Conservation (phyloP, 2,797 vertebrate genomes). For the Acropternis orthonyx region DNA sequence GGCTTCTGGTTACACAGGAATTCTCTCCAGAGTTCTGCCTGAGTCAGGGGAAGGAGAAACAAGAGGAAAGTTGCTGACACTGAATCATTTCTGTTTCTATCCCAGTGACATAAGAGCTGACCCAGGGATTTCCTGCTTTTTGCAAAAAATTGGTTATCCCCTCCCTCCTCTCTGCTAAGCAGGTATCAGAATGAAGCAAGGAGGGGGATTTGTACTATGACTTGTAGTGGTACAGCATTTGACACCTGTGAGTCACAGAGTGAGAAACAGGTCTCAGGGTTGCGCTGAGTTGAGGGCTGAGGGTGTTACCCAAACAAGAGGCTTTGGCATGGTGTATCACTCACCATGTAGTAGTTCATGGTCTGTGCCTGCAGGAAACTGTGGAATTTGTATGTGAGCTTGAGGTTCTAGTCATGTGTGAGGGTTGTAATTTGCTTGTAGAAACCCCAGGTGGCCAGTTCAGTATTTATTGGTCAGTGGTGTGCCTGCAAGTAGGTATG, state of each 20-base stretch:
- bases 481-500: background rate
- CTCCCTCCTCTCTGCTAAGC: background rate
- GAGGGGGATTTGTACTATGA: background rate
- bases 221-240: background rate
- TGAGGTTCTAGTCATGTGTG: background rate
- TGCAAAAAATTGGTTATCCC: background rate
- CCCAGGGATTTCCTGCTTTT: background rate
- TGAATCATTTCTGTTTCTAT: background rate
- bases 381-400: background rate
- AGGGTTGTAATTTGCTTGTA: background rate
- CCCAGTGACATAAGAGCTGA: background rate
- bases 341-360: background rate
- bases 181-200: background rate
- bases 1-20: background rate
- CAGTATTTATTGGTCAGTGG: background rate
- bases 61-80: background rate
- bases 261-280: background rate
- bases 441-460: background rate
- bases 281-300: rapidly evolving
- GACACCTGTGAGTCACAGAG: background rate
- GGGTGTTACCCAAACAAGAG: background rate
- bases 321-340: background rate
- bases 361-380: background rate
- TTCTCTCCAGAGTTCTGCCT: background rate
- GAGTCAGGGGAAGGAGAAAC: background rate